A percentile compares a stretch with the other conserved stretches of the same genome.
These are phyloP conservation scores for Alouatta palliata DNA, from an alignment of 2,113 vertebrate genomes.

Conservation along the genomic window DNA sequence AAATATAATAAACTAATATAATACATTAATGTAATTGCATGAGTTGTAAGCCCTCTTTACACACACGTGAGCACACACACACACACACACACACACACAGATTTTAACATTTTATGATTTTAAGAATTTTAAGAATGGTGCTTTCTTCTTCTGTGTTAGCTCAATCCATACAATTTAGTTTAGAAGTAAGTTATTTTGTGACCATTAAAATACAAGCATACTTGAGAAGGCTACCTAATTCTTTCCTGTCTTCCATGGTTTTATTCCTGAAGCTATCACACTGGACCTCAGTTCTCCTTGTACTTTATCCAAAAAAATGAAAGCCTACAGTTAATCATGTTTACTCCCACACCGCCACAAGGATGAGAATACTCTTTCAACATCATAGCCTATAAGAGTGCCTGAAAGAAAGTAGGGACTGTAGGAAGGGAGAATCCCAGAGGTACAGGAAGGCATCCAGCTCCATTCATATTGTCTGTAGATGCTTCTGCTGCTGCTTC, in stretches of 20 bases:
- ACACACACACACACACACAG: background rate
- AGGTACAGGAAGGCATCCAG: background rate
- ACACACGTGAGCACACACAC: background rate
- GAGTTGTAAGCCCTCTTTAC: background rate
- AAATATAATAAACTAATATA: slow-evolving; percentile 32
- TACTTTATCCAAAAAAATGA: background rate
- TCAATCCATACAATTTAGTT: background rate
- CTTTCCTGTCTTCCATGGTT: background rate
- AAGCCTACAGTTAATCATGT: background rate
- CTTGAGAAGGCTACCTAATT: background rate
- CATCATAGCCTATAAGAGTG: background rate
- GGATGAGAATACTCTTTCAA: background rate
- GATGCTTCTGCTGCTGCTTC: background rate
- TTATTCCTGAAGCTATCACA: background rate
- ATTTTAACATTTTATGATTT: background rate
- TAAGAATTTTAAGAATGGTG: background rate
- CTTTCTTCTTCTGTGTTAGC: background rate
- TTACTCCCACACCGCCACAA: background rate
- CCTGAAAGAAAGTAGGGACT: background rate
- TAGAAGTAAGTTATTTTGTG: background rate
- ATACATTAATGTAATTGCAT: background rate
- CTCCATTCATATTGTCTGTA: background rate
- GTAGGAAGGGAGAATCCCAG: background rate
- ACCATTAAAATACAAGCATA: background rate
- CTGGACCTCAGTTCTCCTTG: background rate